These are phyloP conservation scores for Drosophila oshimai DNA, from an alignment of 1,140 invertebrate genomes.

Conservation along the genomic window DNA sequence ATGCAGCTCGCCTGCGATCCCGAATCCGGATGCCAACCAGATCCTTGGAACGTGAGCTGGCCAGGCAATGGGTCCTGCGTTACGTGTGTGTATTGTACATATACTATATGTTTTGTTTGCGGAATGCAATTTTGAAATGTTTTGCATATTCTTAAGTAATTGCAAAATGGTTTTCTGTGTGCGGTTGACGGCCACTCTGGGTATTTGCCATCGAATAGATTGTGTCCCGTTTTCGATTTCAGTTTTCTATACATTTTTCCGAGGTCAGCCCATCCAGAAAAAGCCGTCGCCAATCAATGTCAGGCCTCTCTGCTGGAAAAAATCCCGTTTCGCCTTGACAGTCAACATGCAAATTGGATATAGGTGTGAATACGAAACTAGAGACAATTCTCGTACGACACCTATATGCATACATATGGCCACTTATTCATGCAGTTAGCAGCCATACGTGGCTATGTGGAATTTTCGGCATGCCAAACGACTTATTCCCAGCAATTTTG, in stretches of 20 bases:
- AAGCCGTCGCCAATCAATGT: conserved; percentile 58
- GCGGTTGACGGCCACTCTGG: conserved; percentile 14
- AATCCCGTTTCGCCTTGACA: conserved; percentile 46
- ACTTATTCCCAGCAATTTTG: conserved; percentile 72
- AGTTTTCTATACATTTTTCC: neutral
- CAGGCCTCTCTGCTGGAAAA: conserved; percentile 1
- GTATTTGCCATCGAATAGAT: conserved; percentile 32
- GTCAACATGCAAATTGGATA: conserved; percentile 63
- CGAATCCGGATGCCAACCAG: conserved; percentile 18
- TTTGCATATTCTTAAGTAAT: conserved; percentile 71
- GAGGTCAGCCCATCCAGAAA: neutral
- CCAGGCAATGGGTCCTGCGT: conserved; percentile 6
- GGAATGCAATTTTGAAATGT: conserved; percentile 69
- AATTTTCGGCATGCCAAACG: conserved; percentile 64
- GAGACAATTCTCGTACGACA: conserved; percentile 45
- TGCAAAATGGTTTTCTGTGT: conserved; percentile 46
- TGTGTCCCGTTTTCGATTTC: conserved; percentile 8
- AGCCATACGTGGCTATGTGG: conserved; percentile 31
- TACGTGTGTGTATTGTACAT: conserved; percentile 14
- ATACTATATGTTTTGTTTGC: conserved; percentile 34
- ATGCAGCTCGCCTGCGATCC: conserved; percentile 29
- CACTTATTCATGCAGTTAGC: conserved; percentile 66
- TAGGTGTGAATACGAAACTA: conserved; percentile 59
- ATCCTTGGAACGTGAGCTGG: conserved; percentile 49
- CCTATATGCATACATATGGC: conserved; percentile 22